Conservation (phyloP, 2,797 vertebrate genomes). For the Hemitrygon akajei region DNA sequence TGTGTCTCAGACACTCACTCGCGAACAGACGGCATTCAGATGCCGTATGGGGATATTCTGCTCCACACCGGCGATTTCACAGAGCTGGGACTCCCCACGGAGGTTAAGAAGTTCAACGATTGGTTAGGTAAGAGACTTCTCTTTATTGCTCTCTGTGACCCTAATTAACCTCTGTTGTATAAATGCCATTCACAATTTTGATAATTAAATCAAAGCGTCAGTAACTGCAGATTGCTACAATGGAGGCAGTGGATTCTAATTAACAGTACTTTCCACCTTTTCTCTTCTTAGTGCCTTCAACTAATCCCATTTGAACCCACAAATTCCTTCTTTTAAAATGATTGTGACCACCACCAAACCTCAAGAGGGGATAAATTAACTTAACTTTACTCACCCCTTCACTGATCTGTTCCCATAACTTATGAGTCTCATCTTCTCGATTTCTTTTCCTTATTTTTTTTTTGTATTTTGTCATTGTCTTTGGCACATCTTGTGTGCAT, state of each 20-base stretch:
- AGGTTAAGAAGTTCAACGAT: constrained; percentile 99
- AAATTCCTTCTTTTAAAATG: neutral
- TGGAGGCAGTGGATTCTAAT: neutral
- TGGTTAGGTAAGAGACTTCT: constrained; percentile 79
- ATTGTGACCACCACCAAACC: neutral
- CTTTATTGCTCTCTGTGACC: constrained; percentile 56
- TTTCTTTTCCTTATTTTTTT: too few relatives aligned
- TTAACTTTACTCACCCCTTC: too few relatives aligned
- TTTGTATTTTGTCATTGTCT: too few relatives aligned
- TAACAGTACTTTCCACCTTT: neutral
- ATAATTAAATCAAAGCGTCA: constrained; percentile 68
- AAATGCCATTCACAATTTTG: constrained; percentile 59
- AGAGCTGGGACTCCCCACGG: constrained; percentile 91
- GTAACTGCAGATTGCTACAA: neutral
- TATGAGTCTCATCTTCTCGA: too few relatives aligned
- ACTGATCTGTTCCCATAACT: too few relatives aligned
- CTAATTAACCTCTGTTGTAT: constrained; percentile 68
- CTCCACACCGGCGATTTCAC: constrained; percentile 97
- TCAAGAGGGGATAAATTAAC: neutral
- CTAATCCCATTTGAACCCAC: neutral
- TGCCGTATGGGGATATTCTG: constrained; percentile 95
- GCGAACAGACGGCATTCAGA: constrained; percentile 97
- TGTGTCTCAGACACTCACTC: constrained; percentile 96
- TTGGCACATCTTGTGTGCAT: too few relatives aligned
- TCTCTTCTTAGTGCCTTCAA: too few relatives aligned